Percentiles rank a stretch among this genome's conserved stretches.
Evolutionary conservation across 2,888 invertebrate genomes (phyloP).

Genomic region (Drosophila acutilabella): DNA sequence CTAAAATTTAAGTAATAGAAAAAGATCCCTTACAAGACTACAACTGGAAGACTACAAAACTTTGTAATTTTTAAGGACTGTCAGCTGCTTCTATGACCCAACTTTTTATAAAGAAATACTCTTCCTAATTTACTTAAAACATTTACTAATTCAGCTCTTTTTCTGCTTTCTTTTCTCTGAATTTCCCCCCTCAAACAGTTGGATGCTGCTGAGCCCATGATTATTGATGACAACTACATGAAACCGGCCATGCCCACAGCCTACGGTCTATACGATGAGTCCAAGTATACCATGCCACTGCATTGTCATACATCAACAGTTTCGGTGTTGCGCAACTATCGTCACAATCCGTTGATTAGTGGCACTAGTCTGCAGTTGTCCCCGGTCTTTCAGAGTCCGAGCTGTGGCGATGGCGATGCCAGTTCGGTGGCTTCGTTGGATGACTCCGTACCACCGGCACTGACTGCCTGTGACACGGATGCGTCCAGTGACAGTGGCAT

Average conservation of each 20-base stretch:
- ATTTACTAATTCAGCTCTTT: conserved; percentile 21
- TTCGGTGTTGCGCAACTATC: conserved; percentile 76
- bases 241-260: conserved; percentile 31
- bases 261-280: conserved; percentile 21
- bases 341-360: conserved; percentile 84
- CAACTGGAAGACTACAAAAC: not conserved
- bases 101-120: too few species aligned
- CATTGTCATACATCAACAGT: conserved; percentile 67
- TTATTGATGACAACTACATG: conserved; percentile 67
- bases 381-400: conserved; percentile 60
- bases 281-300: conserved; percentile 55
- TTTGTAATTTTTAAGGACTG: conserved; percentile 1
- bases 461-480: conserved; percentile 79
- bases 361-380: conserved; percentile 79
- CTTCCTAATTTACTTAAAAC: not conserved
- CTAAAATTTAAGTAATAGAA: conserved; percentile 17
- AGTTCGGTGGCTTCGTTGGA: conserved; percentile 63
- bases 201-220: conserved; percentile 51
- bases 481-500: conserved; percentile 82
- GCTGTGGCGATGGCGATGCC: conserved; percentile 42
- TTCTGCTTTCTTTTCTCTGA: conserved; percentile 9
- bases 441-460: conserved; percentile 78
- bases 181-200: conserved; percentile 41
- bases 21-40: conserved; percentile 62
- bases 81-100: conserved; percentile 9